Conservation (phyloP, 2,797 vertebrate genomes). For the Cossypha heuglini region DNA sequence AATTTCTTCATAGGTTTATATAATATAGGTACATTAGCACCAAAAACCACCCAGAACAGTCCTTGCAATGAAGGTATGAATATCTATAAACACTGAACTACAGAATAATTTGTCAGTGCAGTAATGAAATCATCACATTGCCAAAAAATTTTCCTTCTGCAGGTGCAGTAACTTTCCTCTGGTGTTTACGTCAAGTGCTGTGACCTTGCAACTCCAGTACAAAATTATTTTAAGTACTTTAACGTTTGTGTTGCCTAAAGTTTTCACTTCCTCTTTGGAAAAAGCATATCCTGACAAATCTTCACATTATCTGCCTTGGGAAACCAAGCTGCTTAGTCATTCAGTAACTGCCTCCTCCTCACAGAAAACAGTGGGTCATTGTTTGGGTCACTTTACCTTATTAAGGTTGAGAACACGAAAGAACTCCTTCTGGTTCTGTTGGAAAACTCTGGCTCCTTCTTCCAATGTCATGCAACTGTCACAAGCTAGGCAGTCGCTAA, state of each 20-base stretch:
- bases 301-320: neutral
- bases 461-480: constrained; percentile 89
- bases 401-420: constrained; percentile 86
- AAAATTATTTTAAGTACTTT: neutral
- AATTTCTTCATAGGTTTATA: neutral
- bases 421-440: constrained; percentile 88
- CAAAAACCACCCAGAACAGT: neutral
- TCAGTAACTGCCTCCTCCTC: neutral
- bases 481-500: constrained; percentile 94
- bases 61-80: neutral
- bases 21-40: neutral
- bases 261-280: constrained; percentile 2
- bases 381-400: constrained; percentile 79
- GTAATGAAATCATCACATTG: neutral
- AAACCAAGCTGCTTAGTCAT: constrained; percentile 20
- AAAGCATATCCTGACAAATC: neutral
- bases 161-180: neutral
- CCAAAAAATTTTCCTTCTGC: neutral
- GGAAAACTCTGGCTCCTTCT: constrained; percentile 87
- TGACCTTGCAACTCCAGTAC: neutral
- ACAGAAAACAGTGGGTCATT: neutral
- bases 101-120: neutral
- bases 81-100: neutral
- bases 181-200: neutral
- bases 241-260: neutral